Evolutionary conservation across 2,888 invertebrate species (phyloP).

Genomic region (Plebejus anna): DNA sequence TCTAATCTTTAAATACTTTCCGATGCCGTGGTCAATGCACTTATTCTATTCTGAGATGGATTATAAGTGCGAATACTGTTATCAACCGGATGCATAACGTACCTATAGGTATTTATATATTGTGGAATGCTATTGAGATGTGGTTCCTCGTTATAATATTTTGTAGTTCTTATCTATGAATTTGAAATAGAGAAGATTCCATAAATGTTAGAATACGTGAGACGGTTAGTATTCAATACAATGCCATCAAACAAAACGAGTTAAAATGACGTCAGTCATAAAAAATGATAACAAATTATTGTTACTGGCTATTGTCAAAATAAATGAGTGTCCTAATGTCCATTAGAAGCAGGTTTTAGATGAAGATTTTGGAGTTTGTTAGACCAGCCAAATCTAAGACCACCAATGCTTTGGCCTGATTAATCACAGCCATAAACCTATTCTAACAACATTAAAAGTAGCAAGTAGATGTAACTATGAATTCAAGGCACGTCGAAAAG

Average conservation of each 20-base stretch:
- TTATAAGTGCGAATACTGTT: slow-evolving; percentile 23
- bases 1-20: slow-evolving; percentile 17
- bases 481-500: slow-evolving; percentile 66
- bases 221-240: not conserved
- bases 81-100: slow-evolving; percentile 29
- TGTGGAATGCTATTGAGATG: not conserved
- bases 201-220: not conserved
- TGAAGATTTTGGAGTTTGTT: not conserved
- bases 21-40: slow-evolving; percentile 31
- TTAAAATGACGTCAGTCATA: not conserved
- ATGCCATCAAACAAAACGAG: not conserved
- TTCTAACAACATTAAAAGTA: slow-evolving; percentile 19
- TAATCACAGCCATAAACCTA: not conserved
- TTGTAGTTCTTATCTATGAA: not conserved
- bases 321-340: not conserved
- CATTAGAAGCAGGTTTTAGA: slow-evolving; percentile 20
- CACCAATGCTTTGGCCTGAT: not conserved
- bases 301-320: not conserved
- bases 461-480: slow-evolving; percentile 37
- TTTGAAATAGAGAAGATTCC: not conserved
- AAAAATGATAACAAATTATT: not conserved
- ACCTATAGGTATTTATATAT: not conserved
- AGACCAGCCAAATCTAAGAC: not conserved
- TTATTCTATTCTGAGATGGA: slow-evolving; percentile 30
- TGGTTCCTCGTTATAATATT: not conserved